These are phyloP conservation scores for Zaprionus inermis DNA, from an alignment of 1,140 invertebrate species.

Conservation along the genomic window DNA sequence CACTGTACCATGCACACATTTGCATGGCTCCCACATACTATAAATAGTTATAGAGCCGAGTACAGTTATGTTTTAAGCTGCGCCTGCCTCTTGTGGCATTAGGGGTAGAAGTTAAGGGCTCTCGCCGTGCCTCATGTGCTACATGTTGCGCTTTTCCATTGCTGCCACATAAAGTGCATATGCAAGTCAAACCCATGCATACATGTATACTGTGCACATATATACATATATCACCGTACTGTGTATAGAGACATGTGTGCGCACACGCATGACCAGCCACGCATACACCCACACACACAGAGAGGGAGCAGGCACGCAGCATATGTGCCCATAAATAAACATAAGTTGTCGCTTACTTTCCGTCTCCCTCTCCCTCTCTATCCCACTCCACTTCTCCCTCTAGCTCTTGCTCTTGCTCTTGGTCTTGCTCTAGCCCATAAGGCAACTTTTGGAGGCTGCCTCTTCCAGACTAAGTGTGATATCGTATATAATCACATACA, in stretches of 20 bases:
- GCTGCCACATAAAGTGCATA: conserved; percentile 11
- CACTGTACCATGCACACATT: neutral
- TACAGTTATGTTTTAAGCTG: conserved; percentile 25
- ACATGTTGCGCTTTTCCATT: conserved; percentile 63
- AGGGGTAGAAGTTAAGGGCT: conserved; percentile 27
- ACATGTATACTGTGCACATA: conserved; percentile 2
- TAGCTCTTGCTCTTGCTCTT: conserved; percentile 1
- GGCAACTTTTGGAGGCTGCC: too few relatives aligned
- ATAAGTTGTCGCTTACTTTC: conserved; percentile 67
- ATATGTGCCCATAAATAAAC: conserved; percentile 73
- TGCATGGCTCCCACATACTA: neutral
- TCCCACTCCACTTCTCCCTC: neutral
- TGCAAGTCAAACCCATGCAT: neutral
- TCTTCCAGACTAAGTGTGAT: too few relatives aligned
- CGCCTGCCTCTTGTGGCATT: conserved; percentile 23
- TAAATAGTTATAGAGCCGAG: conserved; percentile 6
- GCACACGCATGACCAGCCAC: conserved; percentile 14
- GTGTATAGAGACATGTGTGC: conserved; percentile 5
- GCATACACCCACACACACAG: conserved; percentile 31
- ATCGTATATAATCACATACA: too few relatives aligned
- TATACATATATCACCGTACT: too few relatives aligned
- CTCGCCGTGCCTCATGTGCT: conserved; percentile 17
- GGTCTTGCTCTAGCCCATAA: too few relatives aligned
- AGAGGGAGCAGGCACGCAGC: conserved; percentile 27
- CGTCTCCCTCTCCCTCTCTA: neutral